Evolutionary conservation across 2,888 invertebrate species (phyloP), one percentile per base, ranked within the genome.

Genomic region (Stenodera caucasica): DNA sequence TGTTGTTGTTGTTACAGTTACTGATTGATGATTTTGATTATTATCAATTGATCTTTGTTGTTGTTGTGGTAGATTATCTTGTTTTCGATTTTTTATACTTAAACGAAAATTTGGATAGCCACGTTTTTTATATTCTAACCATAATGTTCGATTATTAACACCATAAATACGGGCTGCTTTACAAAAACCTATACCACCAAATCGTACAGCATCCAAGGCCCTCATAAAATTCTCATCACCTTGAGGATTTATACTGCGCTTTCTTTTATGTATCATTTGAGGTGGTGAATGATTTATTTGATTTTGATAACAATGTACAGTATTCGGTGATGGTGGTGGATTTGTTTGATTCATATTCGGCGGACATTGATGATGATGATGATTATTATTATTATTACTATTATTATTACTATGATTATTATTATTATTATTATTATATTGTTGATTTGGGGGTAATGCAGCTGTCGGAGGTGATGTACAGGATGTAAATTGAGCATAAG

Each of bases 91-190:
- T 75, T 90, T 91, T 67, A 91, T 88, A 75, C 91, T 91, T 12
- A 91, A 88, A 68, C 92, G 83, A 75, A 88, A 90, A 72, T 91
- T 90, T 1, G 91, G 91, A 78, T 92, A 92, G 0, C 92, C 92
- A 49, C 90, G 87, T 78, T 91, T 91, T 75, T 91, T 92, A 77
- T 92, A 92, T 75, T 92, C 92, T 37, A 92, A 81, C 92, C 92
- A 92, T 2, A 93, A 82, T 0, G 92, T 92, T 58, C 92, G 84
- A 80, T 92, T 92, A 80, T 92, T 92, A 14, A 93, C 91, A 30
- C 92, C 92, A 78, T 90, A 92, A 81, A 91, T 86, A 55, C 91
- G 83, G 0, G 92, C 92, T 8, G 92, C 92, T 74, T 92, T 92
- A 79, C 92, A 92, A 80, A 92, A 92, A 1, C 92, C 92, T 69